Percentiles rank a stretch among this genome's conserved stretches.
These are phyloP conservation scores for Gallirallus australis DNA, from an alignment of 2,797 vertebrate species.

Conservation along the genomic window DNA sequence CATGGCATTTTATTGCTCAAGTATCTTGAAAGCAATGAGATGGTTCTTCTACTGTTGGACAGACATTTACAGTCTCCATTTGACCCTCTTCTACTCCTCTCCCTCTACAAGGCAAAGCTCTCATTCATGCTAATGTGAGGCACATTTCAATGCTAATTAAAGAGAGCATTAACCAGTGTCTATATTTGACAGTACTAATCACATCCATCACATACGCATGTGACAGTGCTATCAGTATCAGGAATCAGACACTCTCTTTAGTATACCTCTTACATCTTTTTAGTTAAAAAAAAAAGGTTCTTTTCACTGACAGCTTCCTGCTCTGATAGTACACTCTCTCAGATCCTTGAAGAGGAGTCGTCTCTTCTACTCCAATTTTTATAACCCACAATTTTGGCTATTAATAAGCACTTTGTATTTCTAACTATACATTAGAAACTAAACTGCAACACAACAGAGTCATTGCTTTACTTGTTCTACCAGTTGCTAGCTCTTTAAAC, in stretches of 20 bases:
- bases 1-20: neutral
- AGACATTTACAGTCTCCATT: neutral
- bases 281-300: neutral
- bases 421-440: neutral
- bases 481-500: neutral
- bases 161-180: conserved; percentile 33
- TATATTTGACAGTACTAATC: conserved; percentile 53
- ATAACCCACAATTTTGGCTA: neutral
- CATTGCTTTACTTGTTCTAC: neutral
- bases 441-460: neutral
- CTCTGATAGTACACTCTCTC: neutral
- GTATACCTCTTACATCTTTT: conserved; percentile 12
- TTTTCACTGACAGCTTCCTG: neutral
- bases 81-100: neutral
- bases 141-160: conserved; percentile 38
- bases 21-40: neutral
- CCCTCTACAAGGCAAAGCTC: neutral
- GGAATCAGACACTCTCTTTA: conserved; percentile 32
- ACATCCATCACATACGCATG: conserved; percentile 24
- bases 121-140: neutral
- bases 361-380: neutral
- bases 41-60: neutral
- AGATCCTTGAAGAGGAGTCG: neutral
- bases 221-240: conserved; percentile 36
- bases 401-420: conserved; percentile 2